A percentile compares a stretch with the other conserved stretches of the same genome.
phyloP scores from a whole-genome alignment of 2,888 invertebrate genomes.

The Eristalinus sepulchralis region DNA sequence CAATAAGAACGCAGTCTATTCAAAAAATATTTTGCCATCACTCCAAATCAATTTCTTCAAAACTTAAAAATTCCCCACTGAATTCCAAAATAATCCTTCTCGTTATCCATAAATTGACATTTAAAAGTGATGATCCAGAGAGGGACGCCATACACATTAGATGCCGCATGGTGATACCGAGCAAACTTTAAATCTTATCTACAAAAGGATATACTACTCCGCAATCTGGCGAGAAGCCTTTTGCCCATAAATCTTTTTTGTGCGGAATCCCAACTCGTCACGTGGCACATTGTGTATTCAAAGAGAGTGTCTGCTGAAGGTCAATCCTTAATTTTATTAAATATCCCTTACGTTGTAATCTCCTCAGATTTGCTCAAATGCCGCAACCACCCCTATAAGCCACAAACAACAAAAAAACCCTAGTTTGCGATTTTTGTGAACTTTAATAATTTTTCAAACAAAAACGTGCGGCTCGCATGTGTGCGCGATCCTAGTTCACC shows the following conservation, averaged over 20 bases:
- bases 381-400: neutral
- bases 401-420: no score
- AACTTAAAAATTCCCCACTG: no score
- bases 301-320: constrained; percentile 6
- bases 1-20: no score
- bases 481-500: neutral
- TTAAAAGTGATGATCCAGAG: neutral
- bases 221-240: neutral
- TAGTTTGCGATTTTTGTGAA: neutral
- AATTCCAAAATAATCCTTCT: no score
- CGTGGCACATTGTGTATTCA: constrained; percentile 1
- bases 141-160: neutral
- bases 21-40: no score
- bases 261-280: neutral
- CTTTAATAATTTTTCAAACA: neutral
- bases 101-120: no score
- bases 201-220: neutral
- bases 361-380: neutral
- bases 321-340: neutral
- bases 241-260: constrained; percentile 10
- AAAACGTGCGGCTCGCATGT: neutral
- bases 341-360: constrained; percentile 12
- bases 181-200: neutral
- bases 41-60: no score
- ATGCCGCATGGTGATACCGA: constrained; percentile 2